Percentiles rank a stretch among this genome's conserved stretches.
These are phyloP conservation scores for Caenorhabditis drosophilae DNA, from an alignment of 2,888 invertebrate species.

Conservation along the genomic window DNA sequence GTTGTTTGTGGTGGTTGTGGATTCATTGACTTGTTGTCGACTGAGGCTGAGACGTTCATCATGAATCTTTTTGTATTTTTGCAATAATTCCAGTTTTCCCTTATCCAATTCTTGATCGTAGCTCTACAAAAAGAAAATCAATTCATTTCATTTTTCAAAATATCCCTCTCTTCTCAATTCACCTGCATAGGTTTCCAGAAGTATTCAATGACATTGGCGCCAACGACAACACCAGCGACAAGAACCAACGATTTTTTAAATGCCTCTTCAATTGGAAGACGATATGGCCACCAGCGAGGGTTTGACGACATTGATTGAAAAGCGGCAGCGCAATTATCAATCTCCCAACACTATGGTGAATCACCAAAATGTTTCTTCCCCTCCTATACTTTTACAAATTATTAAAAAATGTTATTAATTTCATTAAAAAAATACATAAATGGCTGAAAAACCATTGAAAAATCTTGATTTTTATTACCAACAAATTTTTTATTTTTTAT, in stretches of 20 bases:
- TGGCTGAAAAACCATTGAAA: conserved; percentile 1
- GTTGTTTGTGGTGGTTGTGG: no score
- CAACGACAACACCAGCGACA: conserved; percentile 51
- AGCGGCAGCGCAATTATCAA: no score
- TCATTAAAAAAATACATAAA: conserved; percentile 1
- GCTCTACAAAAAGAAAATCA: no score
- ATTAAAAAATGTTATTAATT: no score
- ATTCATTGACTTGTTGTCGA: no score
- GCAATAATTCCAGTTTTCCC: conserved; percentile 54
- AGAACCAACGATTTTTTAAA: conserved; percentile 51
- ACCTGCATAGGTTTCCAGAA: conserved; percentile 56
- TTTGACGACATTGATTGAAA: conserved; percentile 47
- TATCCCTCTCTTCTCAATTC: not conserved
- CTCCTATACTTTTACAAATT: no score
- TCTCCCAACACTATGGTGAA: no score
- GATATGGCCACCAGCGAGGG: conserved; percentile 57
- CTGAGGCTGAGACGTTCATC: conserved; percentile 32
- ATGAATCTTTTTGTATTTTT: conserved; percentile 52
- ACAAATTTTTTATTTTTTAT: not conserved
- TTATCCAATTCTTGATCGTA: conserved; percentile 56
- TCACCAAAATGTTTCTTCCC: no score
- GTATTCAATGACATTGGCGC: conserved; percentile 54
- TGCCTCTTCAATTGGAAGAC: conserved; percentile 53
- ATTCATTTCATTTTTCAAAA: no score
- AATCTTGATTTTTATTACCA: not conserved